These are phyloP conservation scores for Drosophila mimica DNA, from an alignment of 2,888 invertebrate genomes.

Conservation along the genomic window DNA sequence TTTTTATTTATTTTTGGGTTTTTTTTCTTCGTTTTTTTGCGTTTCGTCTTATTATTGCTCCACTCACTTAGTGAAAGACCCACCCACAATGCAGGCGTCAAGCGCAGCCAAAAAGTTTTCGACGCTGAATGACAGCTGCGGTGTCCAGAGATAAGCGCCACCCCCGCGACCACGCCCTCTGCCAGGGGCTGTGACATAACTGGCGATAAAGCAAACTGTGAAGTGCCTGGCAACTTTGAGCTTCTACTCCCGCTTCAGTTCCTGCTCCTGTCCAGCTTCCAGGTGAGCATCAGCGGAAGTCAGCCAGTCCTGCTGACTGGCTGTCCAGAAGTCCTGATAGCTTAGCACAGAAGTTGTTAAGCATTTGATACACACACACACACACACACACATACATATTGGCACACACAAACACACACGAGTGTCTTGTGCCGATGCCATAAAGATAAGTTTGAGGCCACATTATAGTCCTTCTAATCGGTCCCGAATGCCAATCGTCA, in stretches of 20 bases:
- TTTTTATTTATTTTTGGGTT: constrained; percentile 77
- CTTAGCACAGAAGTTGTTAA: constrained; percentile 59
- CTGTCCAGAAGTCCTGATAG: constrained; percentile 52
- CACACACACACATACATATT: not conserved
- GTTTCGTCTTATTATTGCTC: constrained; percentile 35
- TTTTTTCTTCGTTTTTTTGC: constrained; percentile 10
- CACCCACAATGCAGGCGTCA: constrained; percentile 34
- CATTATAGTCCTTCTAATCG: constrained; percentile 72
- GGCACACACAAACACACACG: constrained; percentile 3
- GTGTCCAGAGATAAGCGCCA: constrained; percentile 62
- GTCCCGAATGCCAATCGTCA: constrained; percentile 56
- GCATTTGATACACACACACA: constrained; percentile 29
- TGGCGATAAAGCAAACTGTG: constrained; percentile 63
- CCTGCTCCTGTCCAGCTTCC: constrained; percentile 28
- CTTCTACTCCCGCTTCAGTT: not conserved
- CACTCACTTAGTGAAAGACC: constrained; percentile 44
- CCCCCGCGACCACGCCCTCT: constrained; percentile 17
- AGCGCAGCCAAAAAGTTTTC: constrained; percentile 65
- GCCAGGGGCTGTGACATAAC: constrained; percentile 54
- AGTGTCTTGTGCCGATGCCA: constrained; percentile 57
- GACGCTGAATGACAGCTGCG: constrained; percentile 75
- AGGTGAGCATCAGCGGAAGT: constrained; percentile 51
- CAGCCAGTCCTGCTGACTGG: constrained; percentile 33
- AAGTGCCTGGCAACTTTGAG: constrained; percentile 21
- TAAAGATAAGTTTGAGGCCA: constrained; percentile 68